These are phyloP conservation scores for Nemotelus nigrinus DNA, from an alignment of 2,888 invertebrate genomes.

Conservation along the genomic window DNA sequence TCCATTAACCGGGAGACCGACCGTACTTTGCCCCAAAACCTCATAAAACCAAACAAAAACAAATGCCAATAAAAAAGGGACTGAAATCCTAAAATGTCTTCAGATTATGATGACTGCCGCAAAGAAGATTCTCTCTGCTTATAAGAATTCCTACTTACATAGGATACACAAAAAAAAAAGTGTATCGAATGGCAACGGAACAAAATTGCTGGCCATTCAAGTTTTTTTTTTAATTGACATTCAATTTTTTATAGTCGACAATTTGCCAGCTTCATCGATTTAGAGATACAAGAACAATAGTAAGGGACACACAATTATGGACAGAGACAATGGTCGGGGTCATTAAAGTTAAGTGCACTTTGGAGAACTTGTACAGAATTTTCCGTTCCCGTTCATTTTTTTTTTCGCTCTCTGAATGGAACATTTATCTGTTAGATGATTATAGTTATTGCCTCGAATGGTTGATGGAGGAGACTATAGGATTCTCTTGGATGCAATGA, in stretches of 20 bases:
- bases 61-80: conserved; percentile 29
- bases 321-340: conserved; percentile 31
- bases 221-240: conserved; percentile 42
- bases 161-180: not conserved
- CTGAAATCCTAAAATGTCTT: conserved; percentile 22
- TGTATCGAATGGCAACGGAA: conserved; percentile 5
- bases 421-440: not conserved
- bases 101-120: conserved; percentile 37
- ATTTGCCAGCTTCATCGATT: conserved; percentile 28
- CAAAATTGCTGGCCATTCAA: conserved; percentile 36
- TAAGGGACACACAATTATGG: not conserved
- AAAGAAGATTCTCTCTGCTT: not conserved
- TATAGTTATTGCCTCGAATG: conserved; percentile 33
- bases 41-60: not conserved
- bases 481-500: not conserved
- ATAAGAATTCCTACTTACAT: not conserved
- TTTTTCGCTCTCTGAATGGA: no score
- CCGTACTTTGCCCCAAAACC: no score
- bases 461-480: conserved; percentile 19
- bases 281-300: conserved; percentile 20
- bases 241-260: conserved; percentile 43
- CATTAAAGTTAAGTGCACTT: conserved; percentile 45
- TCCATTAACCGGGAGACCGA: no score
- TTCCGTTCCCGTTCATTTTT: not conserved
- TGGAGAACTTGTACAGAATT: conserved; percentile 28